These are phyloP conservation scores for Paracentrotus lividus DNA, from an alignment of 53 echinoderm and acorn worm species.

Conservation along the genomic window DNA sequence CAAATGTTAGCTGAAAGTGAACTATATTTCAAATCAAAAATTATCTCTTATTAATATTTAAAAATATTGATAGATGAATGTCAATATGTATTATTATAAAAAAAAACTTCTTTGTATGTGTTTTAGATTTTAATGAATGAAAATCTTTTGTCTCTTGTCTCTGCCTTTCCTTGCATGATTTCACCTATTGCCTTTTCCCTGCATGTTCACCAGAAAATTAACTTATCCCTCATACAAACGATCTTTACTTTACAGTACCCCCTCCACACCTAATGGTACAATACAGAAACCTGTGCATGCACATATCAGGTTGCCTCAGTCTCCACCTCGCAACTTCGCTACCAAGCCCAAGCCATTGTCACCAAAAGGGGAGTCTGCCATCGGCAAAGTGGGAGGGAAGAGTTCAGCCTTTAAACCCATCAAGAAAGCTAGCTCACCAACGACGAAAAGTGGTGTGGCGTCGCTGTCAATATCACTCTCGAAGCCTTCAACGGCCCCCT, in stretches of 20 bases:
- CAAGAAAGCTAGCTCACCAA: conserved; percentile 18
- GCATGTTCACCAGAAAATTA: conserved; percentile 51
- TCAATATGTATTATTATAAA: too few relatives aligned
- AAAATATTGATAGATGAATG: too few relatives aligned
- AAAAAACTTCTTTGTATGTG: conserved; percentile 19
- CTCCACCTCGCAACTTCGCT: conserved; percentile 62
- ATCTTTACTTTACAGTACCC: conserved; percentile 64
- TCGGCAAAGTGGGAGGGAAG: conserved; percentile 47
- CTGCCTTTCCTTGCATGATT: conserved; percentile 1
- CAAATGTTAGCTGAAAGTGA: not conserved
- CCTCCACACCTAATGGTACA: conserved; percentile 69
- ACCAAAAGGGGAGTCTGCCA: conserved; percentile 37
- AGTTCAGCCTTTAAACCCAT: conserved; percentile 51
- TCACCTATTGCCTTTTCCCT: conserved; percentile 5
- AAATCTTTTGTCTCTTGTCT: conserved; percentile 34
- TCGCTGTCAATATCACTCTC: conserved; percentile 29
- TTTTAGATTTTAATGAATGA: conserved; percentile 3
- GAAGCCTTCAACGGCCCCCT: not conserved
- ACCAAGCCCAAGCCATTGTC: conserved; percentile 69
- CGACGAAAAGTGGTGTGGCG: not conserved
- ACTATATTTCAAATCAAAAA: not conserved
- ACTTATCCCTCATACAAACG: conserved; percentile 60
- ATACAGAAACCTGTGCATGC: conserved; percentile 73
- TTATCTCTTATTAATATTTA: too few relatives aligned
- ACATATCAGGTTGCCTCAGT: conserved; percentile 68